Percentiles rank a stretch among this genome's conserved stretches.
Conservation (phyloP, 1,140 invertebrate genomes). For the Himalopsyche phryganea region DNA sequence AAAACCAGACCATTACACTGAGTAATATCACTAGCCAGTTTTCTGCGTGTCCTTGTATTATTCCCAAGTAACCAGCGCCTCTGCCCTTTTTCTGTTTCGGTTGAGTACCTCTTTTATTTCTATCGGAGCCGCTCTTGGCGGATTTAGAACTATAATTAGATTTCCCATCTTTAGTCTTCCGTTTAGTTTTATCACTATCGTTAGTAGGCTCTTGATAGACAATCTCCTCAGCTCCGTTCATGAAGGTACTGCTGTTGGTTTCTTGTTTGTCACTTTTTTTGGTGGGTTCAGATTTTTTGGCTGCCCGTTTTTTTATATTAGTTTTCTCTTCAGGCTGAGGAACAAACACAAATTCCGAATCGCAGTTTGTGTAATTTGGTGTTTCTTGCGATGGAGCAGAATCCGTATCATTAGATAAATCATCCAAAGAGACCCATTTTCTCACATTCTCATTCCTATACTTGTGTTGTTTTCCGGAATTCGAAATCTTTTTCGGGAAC, state of each 20-base stretch:
- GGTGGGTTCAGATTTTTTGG: constrained; percentile 32
- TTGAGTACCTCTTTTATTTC: constrained; percentile 45
- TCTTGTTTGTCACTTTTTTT: constrained; percentile 38
- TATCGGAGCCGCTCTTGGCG: constrained; percentile 42
- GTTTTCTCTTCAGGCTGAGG: constrained; percentile 30
- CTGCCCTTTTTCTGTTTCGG: constrained; percentile 45
- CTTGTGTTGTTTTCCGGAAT: constrained; percentile 50
- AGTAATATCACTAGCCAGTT: constrained; percentile 66
- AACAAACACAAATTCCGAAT: constrained; percentile 48
- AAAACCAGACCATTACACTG: constrained; percentile 69
- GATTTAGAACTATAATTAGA: constrained; percentile 49
- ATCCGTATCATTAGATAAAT: constrained; percentile 49
- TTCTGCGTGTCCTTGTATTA: constrained; percentile 57
- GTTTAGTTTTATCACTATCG: constrained; percentile 41
- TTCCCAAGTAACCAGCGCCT: constrained; percentile 45
- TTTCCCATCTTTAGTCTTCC: constrained; percentile 48
- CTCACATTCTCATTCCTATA: constrained; percentile 50
- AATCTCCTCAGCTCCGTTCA: constrained; percentile 38
- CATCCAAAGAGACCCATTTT: constrained; percentile 57
- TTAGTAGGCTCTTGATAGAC: constrained; percentile 41
- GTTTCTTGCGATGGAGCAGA: constrained; percentile 31
- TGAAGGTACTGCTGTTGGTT: constrained; percentile 32
- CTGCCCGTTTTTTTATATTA: constrained; percentile 36
- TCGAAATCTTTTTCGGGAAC: constrained; percentile 41
- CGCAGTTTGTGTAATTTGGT: constrained; percentile 34